Evolutionary conservation across 2,888 invertebrate species (phyloP).

Genomic region (Ophion costatus): DNA sequence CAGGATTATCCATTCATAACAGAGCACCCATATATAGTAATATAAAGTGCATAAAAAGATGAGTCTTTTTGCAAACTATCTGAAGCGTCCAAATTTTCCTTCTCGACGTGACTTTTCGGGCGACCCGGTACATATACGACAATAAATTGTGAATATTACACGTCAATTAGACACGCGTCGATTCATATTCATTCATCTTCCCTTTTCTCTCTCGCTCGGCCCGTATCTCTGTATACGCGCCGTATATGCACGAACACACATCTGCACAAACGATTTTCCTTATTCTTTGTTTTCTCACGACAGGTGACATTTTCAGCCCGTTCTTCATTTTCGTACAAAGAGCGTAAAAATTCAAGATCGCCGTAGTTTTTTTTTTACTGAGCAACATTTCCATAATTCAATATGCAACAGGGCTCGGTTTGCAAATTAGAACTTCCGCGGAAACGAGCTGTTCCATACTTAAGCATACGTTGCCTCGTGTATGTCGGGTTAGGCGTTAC

Average conservation of each 20-base stretch:
- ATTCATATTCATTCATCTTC: background rate
- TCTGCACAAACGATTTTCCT: background rate
- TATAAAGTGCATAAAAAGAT: too few species aligned
- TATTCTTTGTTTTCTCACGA: background rate
- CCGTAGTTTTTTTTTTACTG: background rate
- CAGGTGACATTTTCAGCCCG: background rate
- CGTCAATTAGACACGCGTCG: background rate
- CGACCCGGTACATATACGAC: background rate
- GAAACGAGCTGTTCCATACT: background rate
- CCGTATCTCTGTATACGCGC: background rate
- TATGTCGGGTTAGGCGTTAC: too few species aligned
- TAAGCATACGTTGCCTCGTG: background rate
- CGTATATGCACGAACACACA: background rate
- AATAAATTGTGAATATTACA: background rate
- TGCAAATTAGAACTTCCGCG: background rate
- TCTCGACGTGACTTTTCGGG: background rate
- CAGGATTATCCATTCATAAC: too few species aligned
- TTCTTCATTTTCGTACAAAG: background rate
- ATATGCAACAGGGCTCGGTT: background rate
- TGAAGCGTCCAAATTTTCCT: too few species aligned
- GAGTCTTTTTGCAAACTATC: too few species aligned
- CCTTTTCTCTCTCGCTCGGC: background rate
- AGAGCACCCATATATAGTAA: too few species aligned
- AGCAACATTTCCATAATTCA: background rate
- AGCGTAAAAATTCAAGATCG: background rate